Conservation (phyloP, 2,797 vertebrate species). For the Zalophus californianus region DNA sequence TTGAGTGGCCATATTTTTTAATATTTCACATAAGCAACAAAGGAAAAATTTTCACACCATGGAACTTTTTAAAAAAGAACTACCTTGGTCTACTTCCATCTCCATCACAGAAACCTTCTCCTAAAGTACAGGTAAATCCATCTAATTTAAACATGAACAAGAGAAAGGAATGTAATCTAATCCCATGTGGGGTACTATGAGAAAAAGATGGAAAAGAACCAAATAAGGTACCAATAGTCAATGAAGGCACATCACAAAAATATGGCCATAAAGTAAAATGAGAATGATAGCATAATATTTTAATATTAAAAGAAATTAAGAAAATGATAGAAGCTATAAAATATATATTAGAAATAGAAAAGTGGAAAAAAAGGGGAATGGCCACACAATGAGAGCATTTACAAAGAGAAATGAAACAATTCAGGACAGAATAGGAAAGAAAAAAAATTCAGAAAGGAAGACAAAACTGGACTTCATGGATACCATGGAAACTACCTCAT, state of each 20-base stretch:
- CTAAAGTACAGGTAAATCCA: not conserved
- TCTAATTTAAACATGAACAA: slow-evolving; percentile 42
- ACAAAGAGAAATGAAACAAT: slow-evolving; percentile 11
- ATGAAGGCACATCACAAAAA: not conserved
- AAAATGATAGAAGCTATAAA: not conserved
- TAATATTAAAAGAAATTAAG: not conserved
- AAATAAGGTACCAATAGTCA: not conserved
- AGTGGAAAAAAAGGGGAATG: not conserved
- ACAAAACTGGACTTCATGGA: not conserved
- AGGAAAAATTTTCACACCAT: not conserved
- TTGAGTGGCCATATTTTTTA: not conserved
- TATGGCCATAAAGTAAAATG: not conserved
- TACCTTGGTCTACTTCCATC: not conserved
- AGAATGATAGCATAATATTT: not conserved
- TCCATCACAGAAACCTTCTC: not conserved
- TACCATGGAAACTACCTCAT: not conserved
- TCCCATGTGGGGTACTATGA: not conserved
- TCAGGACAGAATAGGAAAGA: not conserved
- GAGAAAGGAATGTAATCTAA: not conserved
- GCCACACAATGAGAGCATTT: not conserved
- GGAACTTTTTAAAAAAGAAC: not conserved
- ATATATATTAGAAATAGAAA: not conserved
- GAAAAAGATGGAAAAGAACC: not conserved
- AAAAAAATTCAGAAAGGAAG: not conserved
- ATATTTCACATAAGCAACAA: not conserved